Evolutionary conservation across 1,140 invertebrate species (phyloP), one percentile per base, ranked within the genome.

Genomic region (Drosophila chauvacae): DNA sequence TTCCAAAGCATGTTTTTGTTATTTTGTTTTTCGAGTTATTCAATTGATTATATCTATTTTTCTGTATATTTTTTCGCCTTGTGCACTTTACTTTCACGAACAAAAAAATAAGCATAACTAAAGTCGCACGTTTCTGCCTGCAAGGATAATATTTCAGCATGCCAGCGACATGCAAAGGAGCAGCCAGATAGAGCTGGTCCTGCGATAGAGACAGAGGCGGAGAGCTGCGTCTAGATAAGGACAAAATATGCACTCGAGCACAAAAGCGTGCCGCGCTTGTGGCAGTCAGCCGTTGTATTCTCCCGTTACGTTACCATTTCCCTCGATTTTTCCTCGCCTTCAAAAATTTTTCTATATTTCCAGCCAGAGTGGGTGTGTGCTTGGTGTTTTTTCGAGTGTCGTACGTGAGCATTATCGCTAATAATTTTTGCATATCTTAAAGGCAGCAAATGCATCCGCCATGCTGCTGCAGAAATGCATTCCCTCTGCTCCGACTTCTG

Each of bases 331-430:
- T 16, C 14, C 33, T 55, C 7, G 33, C 51, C 51, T 16, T 20
- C 18, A 9, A 37, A 35, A 16, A n/a, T 26, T 39, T 56, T 39
- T 39, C 20, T 39, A 56, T 13, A 44, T 39, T 20, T 33, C 37
- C 35, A 30, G 26, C 26, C 48, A 30, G 50, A 18, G 28, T 33
- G 50, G n/a, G 50, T 35, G 16, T 18, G 50, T 20, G 39, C 13
- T 10, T 55, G 62, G 14, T 63, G 72, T 81, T 80, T 60, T 64
- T 80, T 64, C 69, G 77, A 84, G 77, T 84, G 80, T 81, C 64
- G 88, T 91, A 91, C 88, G 88, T 91, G 88, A 91, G 88, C 83
- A 91, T 91, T 91, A 91, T 91, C 81, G 88, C 81, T 91, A 91
- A 91, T 91, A 91, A 91, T 90, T 90, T 90, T 85, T 90, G 81